These are phyloP conservation scores for Tragopan temminckii DNA, from an alignment of 2,797 vertebrate species.

Conservation along the genomic window DNA sequence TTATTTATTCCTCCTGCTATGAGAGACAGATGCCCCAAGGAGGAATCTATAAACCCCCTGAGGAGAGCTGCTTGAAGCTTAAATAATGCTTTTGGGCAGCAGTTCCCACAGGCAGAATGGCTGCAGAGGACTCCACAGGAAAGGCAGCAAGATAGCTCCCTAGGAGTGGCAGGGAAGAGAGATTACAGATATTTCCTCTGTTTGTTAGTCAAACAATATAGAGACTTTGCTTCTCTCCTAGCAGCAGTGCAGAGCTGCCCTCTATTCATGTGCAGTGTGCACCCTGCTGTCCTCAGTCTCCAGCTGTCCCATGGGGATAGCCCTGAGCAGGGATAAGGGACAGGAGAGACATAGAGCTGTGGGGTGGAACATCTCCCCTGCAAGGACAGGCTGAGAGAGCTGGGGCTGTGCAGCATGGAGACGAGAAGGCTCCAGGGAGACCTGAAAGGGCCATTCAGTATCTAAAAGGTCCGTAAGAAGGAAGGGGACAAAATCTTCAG, in stretches of 20 bases:
- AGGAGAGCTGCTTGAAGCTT: background rate
- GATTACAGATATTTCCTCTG: constrained; percentile 64
- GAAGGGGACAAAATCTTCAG: too few relatives aligned
- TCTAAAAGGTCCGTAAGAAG: too few relatives aligned
- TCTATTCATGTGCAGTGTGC: background rate
- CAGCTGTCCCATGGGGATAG: fast-evolving
- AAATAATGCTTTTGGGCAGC: background rate
- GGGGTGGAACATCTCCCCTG: too few relatives aligned
- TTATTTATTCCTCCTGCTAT: background rate
- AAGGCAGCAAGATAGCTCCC: constrained; percentile 57
- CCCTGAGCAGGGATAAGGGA: background rate
- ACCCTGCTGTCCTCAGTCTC: background rate
- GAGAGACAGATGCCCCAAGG: background rate
- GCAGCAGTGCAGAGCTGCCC: background rate
- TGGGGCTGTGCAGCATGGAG: too few relatives aligned
- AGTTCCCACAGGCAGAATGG: constrained; percentile 42
- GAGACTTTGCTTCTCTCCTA: background rate
- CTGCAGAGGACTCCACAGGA: constrained; percentile 51
- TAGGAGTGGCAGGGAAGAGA: constrained; percentile 65
- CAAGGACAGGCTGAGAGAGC: too few relatives aligned
- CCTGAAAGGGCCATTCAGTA: too few relatives aligned
- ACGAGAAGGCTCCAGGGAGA: too few relatives aligned
- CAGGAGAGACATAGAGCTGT: too few relatives aligned
- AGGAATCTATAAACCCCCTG: background rate
- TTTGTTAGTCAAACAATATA: constrained; percentile 66